Base-by-base conservation (phyloP, 2,888 invertebrate species). In the Germaria angustata region DNA sequence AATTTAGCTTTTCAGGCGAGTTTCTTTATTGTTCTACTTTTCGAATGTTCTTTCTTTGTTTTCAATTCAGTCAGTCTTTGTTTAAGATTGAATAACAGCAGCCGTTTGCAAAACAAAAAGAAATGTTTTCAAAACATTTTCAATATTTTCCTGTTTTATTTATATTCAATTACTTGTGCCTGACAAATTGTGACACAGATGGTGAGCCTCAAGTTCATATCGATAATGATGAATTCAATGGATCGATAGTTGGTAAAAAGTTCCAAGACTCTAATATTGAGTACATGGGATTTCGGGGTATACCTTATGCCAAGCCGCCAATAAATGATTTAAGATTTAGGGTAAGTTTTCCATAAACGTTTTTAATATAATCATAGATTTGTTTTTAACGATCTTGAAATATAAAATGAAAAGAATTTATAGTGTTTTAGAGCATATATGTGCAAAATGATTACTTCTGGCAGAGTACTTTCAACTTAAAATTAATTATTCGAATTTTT, bases 291-390 rank as follows among this genome's bases (percentile, higher is more conserved):
- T 88, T 87, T 84, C 80, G 86, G 20, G 88, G 88, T 0, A 88
- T 88, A 71, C 84, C 77, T 0, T 88, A 86, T 80, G 88, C 87
- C 0, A 69, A 91, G 86, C 86, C 89, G 88, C 87, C 94, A 92
- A 88, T 92, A 89, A 84, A 81, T 1, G 75, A 77, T 0, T 44
- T 84, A 11, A 81, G 88, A 77, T 88, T 88, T 81, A 85, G 76
- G 81, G 88, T 85, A 71, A 86, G 66, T 59, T 24, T 20, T 32
- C 4, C 2, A 8, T 44, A 4, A 41, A 41, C n/a, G 4, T 41
- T 4, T 41, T 6, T n/a, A n/a, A n/a, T n/a, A n/a, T n/a, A n/a
- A n/a, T n/a, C n/a, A n/a, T n/a, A n/a, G n/a, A n/a, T n/a, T n/a
- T n/a, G n/a, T n/a, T n/a, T n/a, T n/a, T n/a, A n/a, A n/a, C n/a